Percentiles rank a stretch among this genome's conserved stretches.
These are phyloP conservation scores for Halocynthia roretzi DNA, from an alignment of 23 tunicate genomes.

Conservation along the genomic window DNA sequence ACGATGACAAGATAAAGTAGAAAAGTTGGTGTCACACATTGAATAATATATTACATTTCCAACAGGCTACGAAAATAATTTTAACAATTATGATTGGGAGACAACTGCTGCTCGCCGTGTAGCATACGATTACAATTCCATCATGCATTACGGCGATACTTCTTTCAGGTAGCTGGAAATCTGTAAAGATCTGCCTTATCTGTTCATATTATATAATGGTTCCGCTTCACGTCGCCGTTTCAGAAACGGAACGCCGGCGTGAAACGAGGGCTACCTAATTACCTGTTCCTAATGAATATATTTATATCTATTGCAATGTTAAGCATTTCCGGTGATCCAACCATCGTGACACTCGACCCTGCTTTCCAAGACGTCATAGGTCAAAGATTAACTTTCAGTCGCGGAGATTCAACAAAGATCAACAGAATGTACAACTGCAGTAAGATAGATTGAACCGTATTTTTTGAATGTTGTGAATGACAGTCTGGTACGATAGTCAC, in stretches of 20 bases:
- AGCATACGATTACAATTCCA: constrained; percentile 94
- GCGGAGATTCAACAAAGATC: constrained; percentile 56
- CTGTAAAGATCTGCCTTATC: no score
- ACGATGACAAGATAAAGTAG: background rate
- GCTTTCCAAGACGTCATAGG: constrained; percentile 93
- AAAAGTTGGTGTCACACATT: background rate
- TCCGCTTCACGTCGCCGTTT: no score
- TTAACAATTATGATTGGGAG: constrained; percentile 60
- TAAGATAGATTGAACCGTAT: constrained; percentile 14
- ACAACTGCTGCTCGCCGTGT: constrained; percentile 62
- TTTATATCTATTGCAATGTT: no score
- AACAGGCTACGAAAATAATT: constrained; percentile 75
- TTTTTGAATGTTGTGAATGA: background rate
- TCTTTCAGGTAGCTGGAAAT: constrained; percentile 78
- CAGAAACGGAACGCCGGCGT: no score
- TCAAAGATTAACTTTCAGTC: constrained; percentile 73
- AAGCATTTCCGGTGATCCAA: constrained; percentile 77
- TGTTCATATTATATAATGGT: no score
- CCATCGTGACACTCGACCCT: constrained; percentile 91
- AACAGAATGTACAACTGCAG: constrained; percentile 86
- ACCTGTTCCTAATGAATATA: no score
- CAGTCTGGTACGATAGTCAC: background rate
- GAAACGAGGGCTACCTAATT: no score
- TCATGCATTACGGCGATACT: constrained; percentile 85
- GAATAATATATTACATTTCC: background rate